Base-by-base conservation (phyloP, 2,888 invertebrate genomes). In the Leucoma salicis region DNA sequence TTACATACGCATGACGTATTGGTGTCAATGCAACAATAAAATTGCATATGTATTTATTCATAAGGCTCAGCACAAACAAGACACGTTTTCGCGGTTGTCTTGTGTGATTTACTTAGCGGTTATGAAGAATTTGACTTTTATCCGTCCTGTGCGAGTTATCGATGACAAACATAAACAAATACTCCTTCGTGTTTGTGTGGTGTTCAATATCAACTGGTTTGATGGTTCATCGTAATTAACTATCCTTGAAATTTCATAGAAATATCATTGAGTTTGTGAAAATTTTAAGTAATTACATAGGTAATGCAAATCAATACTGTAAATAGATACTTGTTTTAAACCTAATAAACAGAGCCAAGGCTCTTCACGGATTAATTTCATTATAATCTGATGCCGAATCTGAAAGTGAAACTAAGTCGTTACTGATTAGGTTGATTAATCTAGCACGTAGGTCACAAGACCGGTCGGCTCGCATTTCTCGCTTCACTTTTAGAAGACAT, bases 11-110 rank as follows among this genome's bases (percentile, higher is more conserved):
- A 64, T 74, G 78, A 81, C 74, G 68, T 77, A 81, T 84, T 72
- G 82, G 82, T 88, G 87, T 83, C 86, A 84, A 78, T 79, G 78
- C 74, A 80, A 81, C 78, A 82, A 84, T 86, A 84, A 85, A 83
- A 79, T 76, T 82, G 76, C 53, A 79, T 73, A 73, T 80, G 67
- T 61, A 78, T 79, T 79, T 82, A 79, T 80, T 78, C 72, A 73
- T 75, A 70, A 77, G 66, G 13, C 31, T 31, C 44, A 55, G 27
- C 40, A 47, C 46, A 49, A 55, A 50, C 50, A 59, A 12, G 25
- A 28, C 43, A 34, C 39, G 44, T 27, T 45, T 57, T 69, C 61
- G 51, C 56, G 66, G 71, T 71, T 71, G 66, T 70, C 63, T 39
- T 47, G 12, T 47, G 12, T 8, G 50, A 63, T 53, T 53, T 51